phyloP scores from a whole-genome alignment of 2,888 invertebrate genomes.

The Epinotia ramella region DNA sequence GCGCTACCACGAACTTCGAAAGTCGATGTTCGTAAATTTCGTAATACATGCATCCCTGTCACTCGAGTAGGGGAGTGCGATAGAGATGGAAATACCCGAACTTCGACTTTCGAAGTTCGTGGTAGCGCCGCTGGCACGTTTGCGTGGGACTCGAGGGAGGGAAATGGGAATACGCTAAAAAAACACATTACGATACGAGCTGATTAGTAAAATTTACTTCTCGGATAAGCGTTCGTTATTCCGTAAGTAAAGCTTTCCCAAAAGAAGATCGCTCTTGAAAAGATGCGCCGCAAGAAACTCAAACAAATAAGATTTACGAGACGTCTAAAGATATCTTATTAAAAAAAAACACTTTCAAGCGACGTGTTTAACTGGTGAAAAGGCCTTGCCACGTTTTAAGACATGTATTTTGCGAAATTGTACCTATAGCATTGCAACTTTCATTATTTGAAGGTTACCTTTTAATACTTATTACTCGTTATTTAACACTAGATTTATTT shows the following conservation, averaged over 20 bases:
- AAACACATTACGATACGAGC: background rate
- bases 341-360: too few species aligned
- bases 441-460: conserved; percentile 21
- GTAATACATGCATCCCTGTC: too few species aligned
- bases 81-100: too few species aligned
- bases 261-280: background rate
- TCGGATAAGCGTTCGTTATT: background rate
- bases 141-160: too few species aligned
- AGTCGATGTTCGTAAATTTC: too few species aligned
- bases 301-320: background rate
- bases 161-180: too few species aligned
- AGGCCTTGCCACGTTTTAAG: conserved; percentile 38
- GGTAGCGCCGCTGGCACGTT: too few species aligned
- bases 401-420: conserved; percentile 25
- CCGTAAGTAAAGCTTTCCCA: too few species aligned
- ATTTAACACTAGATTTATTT: background rate
- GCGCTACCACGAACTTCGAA: too few species aligned
- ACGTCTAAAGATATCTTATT: too few species aligned
- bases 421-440: conserved; percentile 19
- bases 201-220: background rate
- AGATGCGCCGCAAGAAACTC: background rate
- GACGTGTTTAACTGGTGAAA: conserved; percentile 25
- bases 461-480: background rate
- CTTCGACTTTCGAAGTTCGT: too few species aligned
- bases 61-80: too few species aligned